Percentiles rank a stretch among this genome's conserved stretches.
These are phyloP conservation scores for Ceriagrion tenellum DNA, from an alignment of 2,888 invertebrate species.

Conservation along the genomic window DNA sequence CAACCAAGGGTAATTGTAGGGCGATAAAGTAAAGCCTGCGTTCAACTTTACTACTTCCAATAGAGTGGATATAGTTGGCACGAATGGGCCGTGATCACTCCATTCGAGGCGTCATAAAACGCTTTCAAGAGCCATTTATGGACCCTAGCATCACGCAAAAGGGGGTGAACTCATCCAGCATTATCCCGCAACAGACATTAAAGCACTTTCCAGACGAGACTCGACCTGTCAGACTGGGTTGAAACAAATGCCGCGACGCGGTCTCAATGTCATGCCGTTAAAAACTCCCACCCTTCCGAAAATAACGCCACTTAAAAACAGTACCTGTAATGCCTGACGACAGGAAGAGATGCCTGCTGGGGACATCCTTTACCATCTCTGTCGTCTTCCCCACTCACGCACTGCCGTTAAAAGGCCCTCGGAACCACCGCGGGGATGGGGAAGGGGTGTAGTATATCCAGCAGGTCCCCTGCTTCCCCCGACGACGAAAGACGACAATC, in stretches of 20 bases:
- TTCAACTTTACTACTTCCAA: background rate
- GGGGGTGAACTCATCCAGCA: background rate
- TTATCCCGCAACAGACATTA: background rate
- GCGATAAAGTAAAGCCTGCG: background rate
- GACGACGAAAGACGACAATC: background rate
- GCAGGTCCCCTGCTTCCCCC: too few species aligned
- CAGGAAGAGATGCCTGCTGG: background rate
- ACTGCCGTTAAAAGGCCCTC: conserved; percentile 4
- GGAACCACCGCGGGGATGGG: too few species aligned
- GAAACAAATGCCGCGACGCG: background rate
- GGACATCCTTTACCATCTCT: background rate
- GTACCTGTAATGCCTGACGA: background rate
- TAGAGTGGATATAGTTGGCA: background rate
- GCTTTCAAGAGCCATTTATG: background rate
- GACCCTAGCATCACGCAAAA: background rate
- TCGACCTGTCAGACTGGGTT: background rate
- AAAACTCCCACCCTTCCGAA: background rate
- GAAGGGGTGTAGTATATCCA: too few species aligned
- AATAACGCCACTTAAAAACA: background rate
- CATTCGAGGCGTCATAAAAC: background rate
- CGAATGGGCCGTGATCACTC: background rate
- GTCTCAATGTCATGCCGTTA: background rate
- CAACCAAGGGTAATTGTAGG: background rate
- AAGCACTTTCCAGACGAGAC: background rate
- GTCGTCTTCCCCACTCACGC: background rate